phyloP scores from a whole-genome alignment of 2,888 invertebrate genomes.

The Noctua comes region DNA sequence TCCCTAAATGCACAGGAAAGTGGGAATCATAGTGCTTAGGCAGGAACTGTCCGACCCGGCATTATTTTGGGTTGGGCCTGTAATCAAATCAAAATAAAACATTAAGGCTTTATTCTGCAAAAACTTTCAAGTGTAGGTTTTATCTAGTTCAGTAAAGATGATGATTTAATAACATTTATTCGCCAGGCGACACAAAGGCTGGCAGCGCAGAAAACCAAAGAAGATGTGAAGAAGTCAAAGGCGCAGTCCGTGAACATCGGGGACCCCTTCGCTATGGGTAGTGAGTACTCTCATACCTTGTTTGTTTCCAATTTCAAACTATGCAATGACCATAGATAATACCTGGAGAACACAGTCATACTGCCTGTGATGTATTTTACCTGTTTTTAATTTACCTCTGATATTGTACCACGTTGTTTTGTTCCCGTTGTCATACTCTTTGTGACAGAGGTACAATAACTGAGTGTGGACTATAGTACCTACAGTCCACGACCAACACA shows the following conservation, averaged over 20 bases:
- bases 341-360: background rate
- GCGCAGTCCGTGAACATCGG: conserved; percentile 89
- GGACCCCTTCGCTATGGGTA: conserved; percentile 88
- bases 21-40: background rate
- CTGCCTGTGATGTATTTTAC: background rate
- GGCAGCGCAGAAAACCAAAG: conserved; percentile 97
- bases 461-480: background rate
- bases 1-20: background rate
- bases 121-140: background rate
- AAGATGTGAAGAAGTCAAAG: conserved; percentile 94
- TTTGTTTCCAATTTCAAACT: background rate
- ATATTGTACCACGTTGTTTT: background rate
- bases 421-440: background rate
- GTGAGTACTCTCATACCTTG: conserved; percentile 73
- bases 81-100: background rate
- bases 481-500: background rate
- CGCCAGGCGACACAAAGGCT: conserved; percentile 94
- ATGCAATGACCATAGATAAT: background rate
- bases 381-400: background rate
- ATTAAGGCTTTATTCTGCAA: background rate
- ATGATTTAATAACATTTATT: background rate
- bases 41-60: background rate
- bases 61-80: background rate
- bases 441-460: background rate
- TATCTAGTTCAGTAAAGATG: background rate